Evolutionary conservation across 1,140 invertebrate genomes (phyloP), one percentile per base, ranked within the genome.

Genomic region (Bombus breviceps): DNA sequence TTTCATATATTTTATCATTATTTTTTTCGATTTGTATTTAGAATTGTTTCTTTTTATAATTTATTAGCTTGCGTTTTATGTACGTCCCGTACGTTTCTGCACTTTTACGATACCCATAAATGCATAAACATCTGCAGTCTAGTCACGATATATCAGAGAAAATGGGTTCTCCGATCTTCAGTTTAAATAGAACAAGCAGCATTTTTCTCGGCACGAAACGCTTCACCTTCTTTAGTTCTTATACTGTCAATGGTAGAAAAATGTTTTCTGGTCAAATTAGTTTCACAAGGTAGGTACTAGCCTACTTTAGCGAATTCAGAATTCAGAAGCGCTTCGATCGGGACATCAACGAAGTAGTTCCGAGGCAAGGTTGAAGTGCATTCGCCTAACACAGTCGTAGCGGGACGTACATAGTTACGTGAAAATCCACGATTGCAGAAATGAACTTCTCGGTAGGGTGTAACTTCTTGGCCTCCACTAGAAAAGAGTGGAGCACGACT

Each of bases 401-500:
- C 47, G 32, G 43, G n/a, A n/a, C n/a, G 28, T 64, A 78, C 73
- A 62, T 69, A 72, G 47, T 86, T 81, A 79, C 15, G 74, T 77
- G 88, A 81, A 69, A 81, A 82, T 89, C 80, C 74, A 68, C 66
- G 81, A 84, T 89, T 47, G 69, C 59, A 72, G 66, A 53, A 73
- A 43, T 77, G 81, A 89, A 89, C 32, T 77, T 89, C 59, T 72
- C 64, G 32, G 28, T 25, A 32, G 57, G 78, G 71, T 80, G 85
- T 84, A 90, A 89, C 78, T 85, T 66, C 79, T 89, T 84, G 85
- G 25, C 57, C 73, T 69, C 59, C 43, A 85, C 74, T 76, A 64
- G 78, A 57, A 82, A 78, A 89, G 85, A 87, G 86, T 85, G 59
- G 77, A 89, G 74, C 62, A 84, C 81, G 73, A 15, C 68, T 83